Base-by-base conservation (phyloP, 2,113 vertebrate genomes). In the Vulpes lagopus region DNA sequence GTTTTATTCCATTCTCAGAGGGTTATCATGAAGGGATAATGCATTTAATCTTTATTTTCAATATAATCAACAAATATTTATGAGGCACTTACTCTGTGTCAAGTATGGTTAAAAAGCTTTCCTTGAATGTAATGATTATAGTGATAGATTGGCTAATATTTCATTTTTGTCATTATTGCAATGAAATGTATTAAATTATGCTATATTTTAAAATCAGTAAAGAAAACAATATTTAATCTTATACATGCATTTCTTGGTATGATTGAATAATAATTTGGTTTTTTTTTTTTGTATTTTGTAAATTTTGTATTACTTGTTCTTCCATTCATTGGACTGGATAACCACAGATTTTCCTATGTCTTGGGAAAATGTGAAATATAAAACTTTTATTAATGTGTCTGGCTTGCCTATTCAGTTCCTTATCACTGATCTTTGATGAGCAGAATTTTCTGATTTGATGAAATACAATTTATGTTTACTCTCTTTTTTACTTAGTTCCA, bases 31-130 rank as follows among this genome's bases (percentile, higher is more conserved):
- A 74, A 94, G 22, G 3, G 14, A 7, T 32, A 93, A 81, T 55
- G 78, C 59, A 27, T 78, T 85, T 86, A 92, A 83, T 67, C 30
- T 86, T 84, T 84, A 57, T 93, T 85, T 92, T 71, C 23, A 96
- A 38, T 53, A 78, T 86, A 89, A 38, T 76, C 53, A 94, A 73
- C 8, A 80, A n/a, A 49, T 79, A 71, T 55, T 73, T 87, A 67
- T 51, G 2, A 94, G 86, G 11, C 78, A 2, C 11, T 55, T 96
- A 35, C 3, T 92, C 11, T 22, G 14, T 8, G 17, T 79, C 30
- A 55, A 90, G 11, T 11, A n/a, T 25, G 20, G 11, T 43, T 84
- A 65, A 64, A 87, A 27, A 90, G 5, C 4, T 89, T 79, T 51
- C 22, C 43, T n/a, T 27, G 49, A 79, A 64, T 27, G 0, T n/a